These are phyloP conservation scores for Pherbina coryleti DNA, from an alignment of 2,888 invertebrate genomes.

Conservation along the genomic window DNA sequence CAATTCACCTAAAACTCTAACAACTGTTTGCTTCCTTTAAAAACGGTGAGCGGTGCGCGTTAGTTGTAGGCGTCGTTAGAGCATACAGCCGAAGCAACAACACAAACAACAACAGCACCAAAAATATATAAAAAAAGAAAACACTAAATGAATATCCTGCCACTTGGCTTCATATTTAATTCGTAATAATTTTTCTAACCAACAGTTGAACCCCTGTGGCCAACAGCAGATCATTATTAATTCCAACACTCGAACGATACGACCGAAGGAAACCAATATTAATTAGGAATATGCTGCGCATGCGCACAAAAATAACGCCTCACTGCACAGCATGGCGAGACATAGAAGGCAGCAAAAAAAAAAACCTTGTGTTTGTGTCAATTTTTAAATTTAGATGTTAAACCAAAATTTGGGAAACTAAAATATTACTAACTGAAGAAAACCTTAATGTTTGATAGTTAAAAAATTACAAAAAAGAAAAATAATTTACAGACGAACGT, in stretches of 20 bases:
- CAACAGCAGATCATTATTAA: constrained; percentile 20
- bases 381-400: constrained; percentile 34
- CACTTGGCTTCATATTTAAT: constrained; percentile 25
- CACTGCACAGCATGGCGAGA: neutral
- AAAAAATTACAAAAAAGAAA: neutral
- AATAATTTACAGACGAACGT: neutral
- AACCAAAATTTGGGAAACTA: constrained; percentile 2
- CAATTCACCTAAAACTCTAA: constrained; percentile 4
- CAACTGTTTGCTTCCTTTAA: neutral
- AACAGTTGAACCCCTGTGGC: constrained; percentile 27
- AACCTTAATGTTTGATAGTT: neutral
- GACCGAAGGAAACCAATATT: constrained; percentile 13
- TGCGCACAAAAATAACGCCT: neutral
- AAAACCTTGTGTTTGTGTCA: constrained; percentile 24
- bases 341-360: neutral
- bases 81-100: neutral
- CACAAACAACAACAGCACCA: neutral
- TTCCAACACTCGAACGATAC: constrained; percentile 1
- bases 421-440: neutral
- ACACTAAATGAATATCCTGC: constrained; percentile 5
- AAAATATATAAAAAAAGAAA: neutral
- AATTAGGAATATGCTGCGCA: constrained; percentile 21
- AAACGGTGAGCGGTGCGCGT: neutral
- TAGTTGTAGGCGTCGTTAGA: constrained; percentile 16
- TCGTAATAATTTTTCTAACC: constrained; percentile 7